These are phyloP conservation scores for Chymomyza fuscimana DNA, from an alignment of 2,888 invertebrate genomes.

Conservation along the genomic window DNA sequence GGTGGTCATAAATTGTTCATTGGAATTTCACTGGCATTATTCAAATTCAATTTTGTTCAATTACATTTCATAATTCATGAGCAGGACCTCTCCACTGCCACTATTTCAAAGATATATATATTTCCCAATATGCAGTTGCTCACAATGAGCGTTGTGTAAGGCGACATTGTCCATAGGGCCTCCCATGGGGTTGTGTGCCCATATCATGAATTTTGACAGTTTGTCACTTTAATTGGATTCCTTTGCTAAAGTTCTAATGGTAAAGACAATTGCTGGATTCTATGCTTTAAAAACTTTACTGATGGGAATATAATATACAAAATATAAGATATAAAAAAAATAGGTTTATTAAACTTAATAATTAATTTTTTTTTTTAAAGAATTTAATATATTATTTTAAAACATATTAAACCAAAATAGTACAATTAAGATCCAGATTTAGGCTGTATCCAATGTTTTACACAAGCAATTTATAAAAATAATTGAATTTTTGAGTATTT, in stretches of 20 bases:
- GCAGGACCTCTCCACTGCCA: conserved; percentile 11
- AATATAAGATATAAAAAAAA: no score
- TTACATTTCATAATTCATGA: conserved; percentile 68
- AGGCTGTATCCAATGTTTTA: no score
- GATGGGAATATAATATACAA: not conserved
- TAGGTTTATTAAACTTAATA: no score
- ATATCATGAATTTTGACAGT: conserved; percentile 68
- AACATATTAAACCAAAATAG: no score
- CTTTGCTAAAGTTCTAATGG: conserved; percentile 36
- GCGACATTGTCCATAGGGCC: conserved; percentile 39
- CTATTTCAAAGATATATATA: not conserved
- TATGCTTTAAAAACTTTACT: conserved; percentile 17
- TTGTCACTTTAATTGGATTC: conserved; percentile 72
- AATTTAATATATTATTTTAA: no score
- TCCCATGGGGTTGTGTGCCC: conserved; percentile 46
- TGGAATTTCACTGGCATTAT: conserved; percentile 64
- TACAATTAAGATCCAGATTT: no score
- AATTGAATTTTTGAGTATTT: no score
- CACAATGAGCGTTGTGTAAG: no score
- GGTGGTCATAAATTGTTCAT: conserved; percentile 56
- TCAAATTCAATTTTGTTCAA: conserved; percentile 73
- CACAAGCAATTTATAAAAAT: no score
- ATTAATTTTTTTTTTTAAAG: no score
- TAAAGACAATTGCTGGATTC: not conserved
- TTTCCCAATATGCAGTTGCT: no score